These are phyloP conservation scores for Drosophila equinoxialis DNA, from an alignment of 1,140 invertebrate genomes.

Conservation along the genomic window DNA sequence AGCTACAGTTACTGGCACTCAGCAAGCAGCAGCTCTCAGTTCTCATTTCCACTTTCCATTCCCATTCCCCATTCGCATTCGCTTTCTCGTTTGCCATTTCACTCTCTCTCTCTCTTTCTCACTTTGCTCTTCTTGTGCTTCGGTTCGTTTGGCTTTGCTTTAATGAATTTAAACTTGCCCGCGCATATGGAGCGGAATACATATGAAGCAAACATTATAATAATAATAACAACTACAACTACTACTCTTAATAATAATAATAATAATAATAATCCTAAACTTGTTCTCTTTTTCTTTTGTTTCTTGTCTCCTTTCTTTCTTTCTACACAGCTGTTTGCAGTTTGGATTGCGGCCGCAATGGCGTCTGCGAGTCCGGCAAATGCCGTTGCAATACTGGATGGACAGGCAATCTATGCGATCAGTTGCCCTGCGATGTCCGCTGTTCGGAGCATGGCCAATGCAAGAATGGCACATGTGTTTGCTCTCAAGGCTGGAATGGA, in stretches of 20 bases:
- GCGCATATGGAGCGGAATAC: conserved; percentile 10
- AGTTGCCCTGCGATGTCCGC: conserved; percentile 93
- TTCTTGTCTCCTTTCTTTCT: conserved; percentile 5
- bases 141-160: conserved; percentile 21
- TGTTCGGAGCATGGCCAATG: conserved; percentile 98
- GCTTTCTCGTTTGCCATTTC: neutral
- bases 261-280: conserved; percentile 8
- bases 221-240: neutral
- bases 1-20: neutral
- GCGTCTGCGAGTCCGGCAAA: conserved; percentile 93
- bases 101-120: neutral
- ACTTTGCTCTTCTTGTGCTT: neutral
- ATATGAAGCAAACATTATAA: conserved; percentile 5
- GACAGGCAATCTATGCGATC: conserved; percentile 95
- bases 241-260: neutral
- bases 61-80: neutral
- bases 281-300: neutral
- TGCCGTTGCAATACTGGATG: conserved; percentile 96
- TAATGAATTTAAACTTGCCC: conserved; percentile 49
- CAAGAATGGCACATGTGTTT: conserved; percentile 98
- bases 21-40: neutral
- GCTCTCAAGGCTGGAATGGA: conserved; percentile 98
- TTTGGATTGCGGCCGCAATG: conserved; percentile 95
- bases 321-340: conserved; percentile 91
- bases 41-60: conserved; percentile 3